These are phyloP conservation scores for Diloba caeruleocephala DNA, from an alignment of 2,888 invertebrate species.

Conservation along the genomic window DNA sequence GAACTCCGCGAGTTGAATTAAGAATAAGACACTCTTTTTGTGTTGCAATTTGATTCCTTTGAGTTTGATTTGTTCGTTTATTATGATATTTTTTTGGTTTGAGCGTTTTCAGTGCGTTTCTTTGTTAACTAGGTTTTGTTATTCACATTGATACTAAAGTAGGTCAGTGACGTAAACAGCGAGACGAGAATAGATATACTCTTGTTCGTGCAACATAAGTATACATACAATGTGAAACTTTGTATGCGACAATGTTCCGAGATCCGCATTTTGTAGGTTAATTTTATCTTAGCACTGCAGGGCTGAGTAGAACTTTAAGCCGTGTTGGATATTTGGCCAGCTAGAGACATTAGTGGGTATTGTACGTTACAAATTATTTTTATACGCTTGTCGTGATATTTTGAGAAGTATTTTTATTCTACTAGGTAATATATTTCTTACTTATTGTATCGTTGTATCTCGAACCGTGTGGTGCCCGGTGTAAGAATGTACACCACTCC, in stretches of 20 bases:
- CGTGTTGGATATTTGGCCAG: background rate
- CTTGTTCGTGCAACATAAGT: constrained; percentile 8
- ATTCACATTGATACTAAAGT: constrained; percentile 28
- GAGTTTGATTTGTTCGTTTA: background rate
- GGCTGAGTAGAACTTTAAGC: background rate
- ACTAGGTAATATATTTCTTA: too few species aligned
- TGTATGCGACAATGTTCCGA: constrained; percentile 36
- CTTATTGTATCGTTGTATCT: too few species aligned
- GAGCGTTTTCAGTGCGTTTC: constrained; percentile 1
- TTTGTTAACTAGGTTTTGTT: constrained; percentile 16
- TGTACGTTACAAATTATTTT: background rate
- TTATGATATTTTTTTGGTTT: background rate
- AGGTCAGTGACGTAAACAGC: constrained; percentile 33
- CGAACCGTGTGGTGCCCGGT: too few species aligned
- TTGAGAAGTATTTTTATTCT: too few species aligned
- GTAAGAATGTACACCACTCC: too few species aligned
- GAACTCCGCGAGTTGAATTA: constrained; percentile 4
- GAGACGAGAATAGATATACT: constrained; percentile 39
- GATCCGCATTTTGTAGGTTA: constrained; percentile 38
- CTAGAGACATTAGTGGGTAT: background rate
- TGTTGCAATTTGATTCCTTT: background rate
- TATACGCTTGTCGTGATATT: too few species aligned
- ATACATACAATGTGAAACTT: constrained; percentile 9
- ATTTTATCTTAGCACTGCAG: constrained; percentile 6
- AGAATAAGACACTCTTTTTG: constrained; percentile 2